Percentiles rank a stretch among this genome's conserved stretches.
Evolutionary conservation across 1,140 invertebrate genomes (phyloP).

Genomic region (Araneus ventricosus): DNA sequence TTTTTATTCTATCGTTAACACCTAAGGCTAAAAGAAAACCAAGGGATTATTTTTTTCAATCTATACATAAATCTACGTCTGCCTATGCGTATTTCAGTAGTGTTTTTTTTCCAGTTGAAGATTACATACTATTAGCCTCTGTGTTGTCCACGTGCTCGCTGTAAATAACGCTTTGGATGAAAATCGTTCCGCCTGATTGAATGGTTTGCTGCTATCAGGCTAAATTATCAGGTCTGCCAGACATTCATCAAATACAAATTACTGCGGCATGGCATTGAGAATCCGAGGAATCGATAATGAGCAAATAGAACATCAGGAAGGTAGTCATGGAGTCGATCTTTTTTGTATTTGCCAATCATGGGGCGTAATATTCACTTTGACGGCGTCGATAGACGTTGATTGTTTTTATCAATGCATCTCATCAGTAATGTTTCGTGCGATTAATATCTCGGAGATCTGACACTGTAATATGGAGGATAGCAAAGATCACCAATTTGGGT

Average conservation of each 20-base stretch:
- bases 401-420: background rate
- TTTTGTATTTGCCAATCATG: background rate
- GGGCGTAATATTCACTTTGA: background rate
- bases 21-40: background rate
- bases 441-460: background rate
- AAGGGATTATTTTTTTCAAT: background rate
- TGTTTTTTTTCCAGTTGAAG: background rate
- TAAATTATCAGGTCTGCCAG: background rate
- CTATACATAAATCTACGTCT: background rate
- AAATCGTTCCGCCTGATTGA: background rate
- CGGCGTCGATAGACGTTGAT: background rate
- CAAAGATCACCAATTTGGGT: background rate
- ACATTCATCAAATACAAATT: conserved; percentile 20
- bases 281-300: background rate
- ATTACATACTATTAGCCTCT: background rate
- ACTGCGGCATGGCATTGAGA: background rate
- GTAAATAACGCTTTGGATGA: background rate
- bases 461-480: background rate
- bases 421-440: background rate
- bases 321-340: background rate
- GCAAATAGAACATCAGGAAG: background rate
- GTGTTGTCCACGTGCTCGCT: background rate
- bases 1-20: background rate
- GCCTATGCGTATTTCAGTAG: background rate
- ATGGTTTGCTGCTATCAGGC: background rate